Evolutionary conservation across 2,888 invertebrate genomes (phyloP).

Genomic region (Tenthredo distinguenda): DNA sequence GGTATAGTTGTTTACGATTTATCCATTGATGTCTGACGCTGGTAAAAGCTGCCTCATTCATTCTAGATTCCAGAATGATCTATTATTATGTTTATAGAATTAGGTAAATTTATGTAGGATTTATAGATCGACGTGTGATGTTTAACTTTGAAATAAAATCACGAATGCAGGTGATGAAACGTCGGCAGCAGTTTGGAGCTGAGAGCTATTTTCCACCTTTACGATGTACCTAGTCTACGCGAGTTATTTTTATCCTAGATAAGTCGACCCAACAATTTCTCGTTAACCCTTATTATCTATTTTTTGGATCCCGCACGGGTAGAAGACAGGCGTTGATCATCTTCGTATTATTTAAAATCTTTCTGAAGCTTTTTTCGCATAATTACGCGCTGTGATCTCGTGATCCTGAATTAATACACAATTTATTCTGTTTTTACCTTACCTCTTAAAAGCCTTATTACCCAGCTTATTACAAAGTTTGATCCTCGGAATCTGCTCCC

Average conservation of each 20-base stretch:
- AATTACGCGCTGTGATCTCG: no score
- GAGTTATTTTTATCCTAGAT: slow-evolving; percentile 4
- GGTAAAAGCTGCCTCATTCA: background rate
- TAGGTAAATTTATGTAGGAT: background rate
- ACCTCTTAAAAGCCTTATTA: background rate
- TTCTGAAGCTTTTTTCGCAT: background rate
- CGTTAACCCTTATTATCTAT: background rate
- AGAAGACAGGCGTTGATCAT: background rate
- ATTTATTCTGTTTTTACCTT: background rate
- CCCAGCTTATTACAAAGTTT: background rate
- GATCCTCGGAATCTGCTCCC: background rate
- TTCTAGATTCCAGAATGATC: background rate
- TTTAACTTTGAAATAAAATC: background rate
- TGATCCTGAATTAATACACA: background rate
- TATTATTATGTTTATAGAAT: background rate
- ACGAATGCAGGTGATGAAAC: background rate
- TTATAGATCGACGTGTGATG: background rate
- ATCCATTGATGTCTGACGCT: background rate
- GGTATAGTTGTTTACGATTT: background rate
- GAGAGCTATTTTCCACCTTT: background rate
- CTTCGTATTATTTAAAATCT: background rate
- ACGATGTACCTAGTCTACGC: background rate
- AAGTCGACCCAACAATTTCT: background rate
- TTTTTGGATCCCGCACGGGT: background rate
- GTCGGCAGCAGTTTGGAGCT: background rate